A percentile compares a stretch with the other conserved stretches of the same genome.
Conservation (phyloP, 2,113 vertebrate genomes). For the Meles meles region DNA sequence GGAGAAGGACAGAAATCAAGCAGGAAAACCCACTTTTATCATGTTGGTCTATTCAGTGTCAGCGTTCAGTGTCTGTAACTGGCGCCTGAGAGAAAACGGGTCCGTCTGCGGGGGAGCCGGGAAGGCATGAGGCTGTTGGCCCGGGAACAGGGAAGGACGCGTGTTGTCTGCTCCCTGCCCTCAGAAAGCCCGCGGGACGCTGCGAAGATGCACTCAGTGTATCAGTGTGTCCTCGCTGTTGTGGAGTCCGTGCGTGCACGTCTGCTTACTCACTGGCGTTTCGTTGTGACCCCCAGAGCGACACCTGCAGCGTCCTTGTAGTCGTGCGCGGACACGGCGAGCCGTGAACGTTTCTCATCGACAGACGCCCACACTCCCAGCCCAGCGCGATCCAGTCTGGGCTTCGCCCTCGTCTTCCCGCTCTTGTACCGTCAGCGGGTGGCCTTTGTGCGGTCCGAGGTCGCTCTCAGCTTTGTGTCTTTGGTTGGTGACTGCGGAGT, state of each 20-base stretch:
- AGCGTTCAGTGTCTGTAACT: too few species aligned
- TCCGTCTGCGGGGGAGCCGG: too few species aligned
- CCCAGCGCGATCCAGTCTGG: too few species aligned
- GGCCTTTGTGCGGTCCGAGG: not conserved
- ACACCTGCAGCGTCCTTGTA: fast-evolving
- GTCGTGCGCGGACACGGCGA: fast-evolving
- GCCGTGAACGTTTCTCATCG: fast-evolving
- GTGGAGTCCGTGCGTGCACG: fast-evolving
- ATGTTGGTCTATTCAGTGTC: too few species aligned
- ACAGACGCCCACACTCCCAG: fast-evolving
- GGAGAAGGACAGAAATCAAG: not conserved
- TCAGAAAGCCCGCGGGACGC: fast-evolving
- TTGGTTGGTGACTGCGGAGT: not conserved
- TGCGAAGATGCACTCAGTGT: fast-evolving
- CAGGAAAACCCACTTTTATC: not conserved
- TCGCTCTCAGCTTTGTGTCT: not conserved
- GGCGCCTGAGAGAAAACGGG: not conserved
- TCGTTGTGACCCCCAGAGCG: too few species aligned
- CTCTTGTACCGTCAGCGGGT: too few species aligned
- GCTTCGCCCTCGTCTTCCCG: not conserved
- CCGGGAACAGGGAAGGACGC: fast-evolving
- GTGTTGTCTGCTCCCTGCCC: fast-evolving
- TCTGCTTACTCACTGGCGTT: too few species aligned
- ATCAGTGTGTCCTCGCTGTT: fast-evolving
- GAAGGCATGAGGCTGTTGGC: not conserved